Base-by-base conservation (phyloP, 2,797 vertebrate genomes). In the Leptodactylus fallax region DNA sequence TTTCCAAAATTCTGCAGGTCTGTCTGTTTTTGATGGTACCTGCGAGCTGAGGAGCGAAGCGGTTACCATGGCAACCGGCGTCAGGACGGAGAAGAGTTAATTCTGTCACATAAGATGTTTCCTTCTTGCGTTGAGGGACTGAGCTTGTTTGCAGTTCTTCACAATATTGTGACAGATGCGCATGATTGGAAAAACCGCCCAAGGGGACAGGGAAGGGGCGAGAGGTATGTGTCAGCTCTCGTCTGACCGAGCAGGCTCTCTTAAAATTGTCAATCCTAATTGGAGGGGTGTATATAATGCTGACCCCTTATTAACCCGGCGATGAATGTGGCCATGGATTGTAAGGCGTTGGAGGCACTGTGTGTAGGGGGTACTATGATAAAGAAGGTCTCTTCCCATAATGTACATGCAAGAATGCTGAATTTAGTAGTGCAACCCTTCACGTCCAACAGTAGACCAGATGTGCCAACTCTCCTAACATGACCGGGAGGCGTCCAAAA, bases 151-250 rank as follows among this genome's bases (percentile, higher is more conserved):
- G 19, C 81, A 23, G 58, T 25, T 25, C 60, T 16, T 61, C 80
- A 56, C 58, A 78, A 83, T 87, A 47, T 67, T 82, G 25, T 87
- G 79, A 87, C 79, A 87, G 69, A 55, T 55, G 23, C 17, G 55
- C 16, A 21, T 8, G 58, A 79, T 53, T 55, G 7, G 23, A 61
- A 65, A 72, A 27, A 16, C 7, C 63, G 72, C 67, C 63, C 65
- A 3, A 1, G 49, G 81, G 63, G 51, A 53, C 47, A 55, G 49
- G 4, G 63, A 82, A 12, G 47, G 65, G 61, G 9, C 61, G 45
- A 23, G 47, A 36, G 49, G n/a, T 47, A 5, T 8, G 14, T 36
- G n/a, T 53, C 81, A 13, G 23, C 17, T 71, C 81, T 67, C 2
- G 14, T 65, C 60, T 82, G 58, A 27, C 27, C 8, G 3, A 0